Conservation (phyloP, 2,113 vertebrate species). For the Cyanoderma ruficeps region DNA sequence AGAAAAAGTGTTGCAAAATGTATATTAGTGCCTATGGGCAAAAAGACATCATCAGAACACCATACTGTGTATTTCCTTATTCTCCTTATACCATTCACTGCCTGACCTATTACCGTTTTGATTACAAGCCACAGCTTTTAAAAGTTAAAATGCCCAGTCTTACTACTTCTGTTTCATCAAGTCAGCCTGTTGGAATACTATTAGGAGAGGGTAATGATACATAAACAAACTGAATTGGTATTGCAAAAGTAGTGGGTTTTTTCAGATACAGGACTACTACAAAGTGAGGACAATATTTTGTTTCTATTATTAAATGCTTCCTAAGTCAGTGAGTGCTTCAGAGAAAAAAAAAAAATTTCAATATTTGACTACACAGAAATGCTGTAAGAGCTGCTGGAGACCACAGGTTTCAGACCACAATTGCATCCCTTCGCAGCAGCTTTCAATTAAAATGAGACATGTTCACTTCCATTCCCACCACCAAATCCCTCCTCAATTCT, state of each 20-base stretch:
- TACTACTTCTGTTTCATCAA: background rate
- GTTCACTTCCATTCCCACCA: background rate
- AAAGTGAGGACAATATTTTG: background rate
- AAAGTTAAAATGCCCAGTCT: background rate
- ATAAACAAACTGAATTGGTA: background rate
- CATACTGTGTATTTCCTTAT: background rate
- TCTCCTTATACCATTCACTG: background rate
- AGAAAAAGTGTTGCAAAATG: background rate
- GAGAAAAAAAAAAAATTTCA: background rate
- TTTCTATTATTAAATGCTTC: background rate
- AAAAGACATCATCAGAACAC: background rate
- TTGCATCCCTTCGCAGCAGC: background rate
- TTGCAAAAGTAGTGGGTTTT: background rate
- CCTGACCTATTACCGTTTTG: background rate
- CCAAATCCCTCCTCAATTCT: fast-evolving
- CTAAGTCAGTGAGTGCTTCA: background rate
- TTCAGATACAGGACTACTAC: background rate
- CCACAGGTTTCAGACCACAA: background rate
- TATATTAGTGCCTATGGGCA: background rate
- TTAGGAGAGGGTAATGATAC: background rate
- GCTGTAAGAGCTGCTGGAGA: background rate
- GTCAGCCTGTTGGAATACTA: background rate
- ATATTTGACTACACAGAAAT: background rate
- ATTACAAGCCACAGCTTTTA: background rate
- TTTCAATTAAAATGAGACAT: background rate